Conservation (phyloP, 2,113 vertebrate species). For the Eolophus roseicapilla region DNA sequence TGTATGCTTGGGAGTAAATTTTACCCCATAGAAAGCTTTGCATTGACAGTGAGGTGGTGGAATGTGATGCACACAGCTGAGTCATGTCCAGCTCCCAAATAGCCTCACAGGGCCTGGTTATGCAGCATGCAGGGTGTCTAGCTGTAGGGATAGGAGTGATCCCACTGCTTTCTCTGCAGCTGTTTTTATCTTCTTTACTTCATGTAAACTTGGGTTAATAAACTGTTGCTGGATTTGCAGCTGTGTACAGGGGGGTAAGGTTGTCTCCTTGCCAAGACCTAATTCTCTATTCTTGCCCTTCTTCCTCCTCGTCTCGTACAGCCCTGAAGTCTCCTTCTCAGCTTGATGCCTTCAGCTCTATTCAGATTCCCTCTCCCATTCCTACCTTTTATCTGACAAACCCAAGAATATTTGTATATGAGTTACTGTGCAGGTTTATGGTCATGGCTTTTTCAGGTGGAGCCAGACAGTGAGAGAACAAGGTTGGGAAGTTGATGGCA, state of each 20-base stretch:
- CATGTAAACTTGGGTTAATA: neutral
- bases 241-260: neutral
- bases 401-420: neutral
- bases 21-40: neutral
- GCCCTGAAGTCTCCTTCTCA: neutral
- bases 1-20: neutral
- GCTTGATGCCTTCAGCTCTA: neutral
- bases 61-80: fast-evolving
- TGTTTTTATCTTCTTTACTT: neutral
- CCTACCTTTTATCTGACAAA: neutral
- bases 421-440: neutral
- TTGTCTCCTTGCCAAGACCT: neutral
- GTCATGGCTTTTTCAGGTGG: neutral
- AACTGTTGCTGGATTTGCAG: neutral
- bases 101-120: neutral
- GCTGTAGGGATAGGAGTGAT: neutral
- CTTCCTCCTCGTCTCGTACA: neutral
- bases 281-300: neutral
- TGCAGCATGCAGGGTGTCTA: fast-evolving
- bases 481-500: neutral
- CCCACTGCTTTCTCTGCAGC: neutral
- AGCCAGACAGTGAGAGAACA: neutral
- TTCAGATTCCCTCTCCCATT: neutral
- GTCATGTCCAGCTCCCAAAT: fast-evolving
- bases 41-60: neutral